A percentile compares a stretch with the other conserved stretches of the same genome.
These are phyloP conservation scores for Scotopteryx bipunctaria DNA, from an alignment of 2,888 invertebrate genomes.

Conservation along the genomic window DNA sequence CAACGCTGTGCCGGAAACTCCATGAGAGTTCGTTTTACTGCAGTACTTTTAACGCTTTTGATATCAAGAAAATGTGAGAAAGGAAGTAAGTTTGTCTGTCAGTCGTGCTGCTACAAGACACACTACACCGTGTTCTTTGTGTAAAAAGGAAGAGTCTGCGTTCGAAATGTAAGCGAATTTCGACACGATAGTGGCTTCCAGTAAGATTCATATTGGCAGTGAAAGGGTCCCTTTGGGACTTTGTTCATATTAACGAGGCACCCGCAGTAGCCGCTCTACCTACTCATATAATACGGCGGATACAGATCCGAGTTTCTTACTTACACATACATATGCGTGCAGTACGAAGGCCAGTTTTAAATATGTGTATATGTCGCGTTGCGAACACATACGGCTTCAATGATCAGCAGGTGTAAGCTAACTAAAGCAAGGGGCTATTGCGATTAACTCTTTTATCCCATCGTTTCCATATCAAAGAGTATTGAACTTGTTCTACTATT, in stretches of 20 bases:
- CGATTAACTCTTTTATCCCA: constrained; percentile 83
- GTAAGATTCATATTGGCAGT: constrained; percentile 77
- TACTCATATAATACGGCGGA: constrained; percentile 81
- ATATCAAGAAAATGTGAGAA: constrained; percentile 81
- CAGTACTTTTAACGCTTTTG: constrained; percentile 71
- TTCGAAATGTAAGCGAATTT: constrained; percentile 60
- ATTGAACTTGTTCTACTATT: constrained; percentile 81
- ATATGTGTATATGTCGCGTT: constrained; percentile 68
- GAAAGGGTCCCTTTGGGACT: constrained; percentile 68
- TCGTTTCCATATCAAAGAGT: constrained; percentile 83
- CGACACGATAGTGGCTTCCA: constrained; percentile 56
- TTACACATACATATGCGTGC: constrained; percentile 68
- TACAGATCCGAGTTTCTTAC: constrained; percentile 81
- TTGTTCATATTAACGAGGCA: constrained; percentile 70
- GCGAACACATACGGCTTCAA: constrained; percentile 81
- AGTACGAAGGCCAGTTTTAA: constrained; percentile 78
- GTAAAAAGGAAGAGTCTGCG: constrained; percentile 64
- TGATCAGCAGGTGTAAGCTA: constrained; percentile 83
- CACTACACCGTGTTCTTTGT: constrained; percentile 67
- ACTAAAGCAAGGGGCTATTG: constrained; percentile 81
- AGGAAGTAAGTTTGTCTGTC: constrained; percentile 75
- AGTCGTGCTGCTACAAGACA: constrained; percentile 70
- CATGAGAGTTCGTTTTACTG: constrained; percentile 68
- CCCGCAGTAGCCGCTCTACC: constrained; percentile 78
- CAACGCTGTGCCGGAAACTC: constrained; percentile 69